A percentile compares a stretch with the other conserved stretches of the same genome.
Evolutionary conservation across 2,888 invertebrate genomes (phyloP).

Genomic region (Drosophila pegasa): DNA sequence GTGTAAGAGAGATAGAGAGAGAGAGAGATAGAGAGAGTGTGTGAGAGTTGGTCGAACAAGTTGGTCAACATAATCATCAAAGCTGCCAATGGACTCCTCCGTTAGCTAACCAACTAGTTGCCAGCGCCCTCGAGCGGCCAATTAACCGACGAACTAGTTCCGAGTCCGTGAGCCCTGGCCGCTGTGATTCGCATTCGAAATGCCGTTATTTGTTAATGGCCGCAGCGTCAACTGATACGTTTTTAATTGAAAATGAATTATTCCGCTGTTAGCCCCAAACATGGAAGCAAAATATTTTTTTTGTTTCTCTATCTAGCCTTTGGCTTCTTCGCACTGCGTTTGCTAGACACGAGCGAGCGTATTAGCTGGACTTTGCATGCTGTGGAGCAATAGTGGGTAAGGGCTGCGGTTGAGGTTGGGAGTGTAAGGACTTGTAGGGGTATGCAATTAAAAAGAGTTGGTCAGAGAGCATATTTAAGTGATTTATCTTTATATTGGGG

Average conservation of each 20-base stretch:
- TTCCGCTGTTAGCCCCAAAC: slow-evolving; percentile 70
- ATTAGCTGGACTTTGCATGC: neutral
- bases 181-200: slow-evolving; percentile 22
- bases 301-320: neutral
- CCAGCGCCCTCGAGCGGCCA: slow-evolving; percentile 19
- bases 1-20: neutral
- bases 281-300: neutral
- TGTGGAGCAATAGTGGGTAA: neutral
- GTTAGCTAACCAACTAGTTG: slow-evolving; percentile 1
- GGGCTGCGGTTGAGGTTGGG: neutral
- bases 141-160: slow-evolving; percentile 28
- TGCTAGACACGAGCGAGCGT: neutral
- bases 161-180: slow-evolving; percentile 9
- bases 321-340: neutral
- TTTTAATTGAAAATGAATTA: slow-evolving; percentile 85
- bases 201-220: slow-evolving; percentile 54
- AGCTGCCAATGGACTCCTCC: slow-evolving; percentile 5
- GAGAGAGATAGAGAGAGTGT: slow-evolving; percentile 2
- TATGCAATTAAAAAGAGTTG: too few relatives aligned
- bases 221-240: slow-evolving; percentile 73
- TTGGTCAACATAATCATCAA: slow-evolving; percentile 43
- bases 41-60: slow-evolving; percentile 13
- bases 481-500: neutral
- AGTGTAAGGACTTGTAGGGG: too few relatives aligned
- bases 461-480: neutral